Conservation (phyloP, 2,888 invertebrate genomes). For the Tipula helvola region DNA sequence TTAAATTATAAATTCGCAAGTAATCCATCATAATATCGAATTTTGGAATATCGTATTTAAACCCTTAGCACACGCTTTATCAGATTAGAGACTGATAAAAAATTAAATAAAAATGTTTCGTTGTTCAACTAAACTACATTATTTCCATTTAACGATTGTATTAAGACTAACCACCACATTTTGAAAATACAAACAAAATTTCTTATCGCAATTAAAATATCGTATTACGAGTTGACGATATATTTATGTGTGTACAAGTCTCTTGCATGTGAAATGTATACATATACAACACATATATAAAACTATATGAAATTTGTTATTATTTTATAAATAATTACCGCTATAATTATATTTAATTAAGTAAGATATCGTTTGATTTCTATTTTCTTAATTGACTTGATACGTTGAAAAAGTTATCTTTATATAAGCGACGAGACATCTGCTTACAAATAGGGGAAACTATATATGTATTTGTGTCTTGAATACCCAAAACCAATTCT, state of each 20-base stretch:
- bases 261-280: slow-evolving; percentile 13
- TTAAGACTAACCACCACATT: not conserved
- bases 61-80: not conserved
- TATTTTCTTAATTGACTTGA: not conserved
- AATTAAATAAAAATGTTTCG: not conserved
- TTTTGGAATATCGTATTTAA: not conserved
- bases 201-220: slow-evolving; percentile 12
- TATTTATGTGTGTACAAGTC: not conserved
- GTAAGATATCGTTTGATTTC: not conserved
- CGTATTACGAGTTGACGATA: slow-evolving; percentile 6
- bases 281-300: slow-evolving; percentile 16
- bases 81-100: not conserved
- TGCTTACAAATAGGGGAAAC: not conserved
- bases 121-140: not conserved
- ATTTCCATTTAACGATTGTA: not conserved
- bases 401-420: not conserved
- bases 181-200: not conserved
- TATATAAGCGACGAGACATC: not conserved
- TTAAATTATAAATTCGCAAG: slow-evolving; percentile 4
- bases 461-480: not conserved
- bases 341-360: not conserved
- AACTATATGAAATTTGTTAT: not conserved
- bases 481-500: not conserved
- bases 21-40: slow-evolving; percentile 9
- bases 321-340: not conserved